These are phyloP conservation scores for Lutraria lutraria DNA, from an alignment of 2,888 invertebrate species.

Conservation along the genomic window DNA sequence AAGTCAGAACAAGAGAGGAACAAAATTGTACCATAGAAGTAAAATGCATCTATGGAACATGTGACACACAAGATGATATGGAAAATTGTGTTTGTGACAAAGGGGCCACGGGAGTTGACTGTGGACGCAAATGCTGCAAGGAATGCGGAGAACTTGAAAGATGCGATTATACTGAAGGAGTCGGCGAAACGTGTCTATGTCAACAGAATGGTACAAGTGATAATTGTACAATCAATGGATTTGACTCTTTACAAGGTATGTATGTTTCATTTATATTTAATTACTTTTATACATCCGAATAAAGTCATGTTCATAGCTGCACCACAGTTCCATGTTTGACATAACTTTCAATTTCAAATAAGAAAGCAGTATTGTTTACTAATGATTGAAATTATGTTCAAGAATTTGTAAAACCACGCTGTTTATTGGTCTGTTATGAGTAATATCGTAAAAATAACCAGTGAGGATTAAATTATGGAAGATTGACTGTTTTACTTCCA, in stretches of 20 bases:
- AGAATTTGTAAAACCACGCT: no score
- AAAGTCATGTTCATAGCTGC: no score
- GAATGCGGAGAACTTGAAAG: constrained; percentile 47
- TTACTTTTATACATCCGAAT: no score
- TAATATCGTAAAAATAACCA: no score
- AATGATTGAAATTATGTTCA: no score
- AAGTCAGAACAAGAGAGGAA: neutral
- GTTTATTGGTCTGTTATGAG: no score
- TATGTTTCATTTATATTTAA: neutral
- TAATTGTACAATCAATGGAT: constrained; percentile 30
- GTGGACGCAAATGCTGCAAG: constrained; percentile 45
- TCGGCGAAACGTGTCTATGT: constrained; percentile 35
- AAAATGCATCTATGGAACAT: constrained; percentile 41
- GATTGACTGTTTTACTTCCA: no score
- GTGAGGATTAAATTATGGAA: no score
- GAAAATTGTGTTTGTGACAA: constrained; percentile 52
- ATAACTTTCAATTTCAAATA: no score
- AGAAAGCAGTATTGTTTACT: no score
- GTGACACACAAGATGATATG: constrained; percentile 7
- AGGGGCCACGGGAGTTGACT: constrained; percentile 44
- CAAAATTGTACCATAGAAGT: constrained; percentile 32
- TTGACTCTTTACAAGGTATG: constrained; percentile 36
- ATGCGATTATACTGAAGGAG: constrained; percentile 27
- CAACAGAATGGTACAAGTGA: constrained; percentile 24
- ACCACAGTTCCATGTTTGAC: no score